A percentile compares a stretch with the other conserved stretches of the same genome.
Evolutionary conservation across 2,888 invertebrate genomes (phyloP).

Genomic region (Sericinus montela): DNA sequence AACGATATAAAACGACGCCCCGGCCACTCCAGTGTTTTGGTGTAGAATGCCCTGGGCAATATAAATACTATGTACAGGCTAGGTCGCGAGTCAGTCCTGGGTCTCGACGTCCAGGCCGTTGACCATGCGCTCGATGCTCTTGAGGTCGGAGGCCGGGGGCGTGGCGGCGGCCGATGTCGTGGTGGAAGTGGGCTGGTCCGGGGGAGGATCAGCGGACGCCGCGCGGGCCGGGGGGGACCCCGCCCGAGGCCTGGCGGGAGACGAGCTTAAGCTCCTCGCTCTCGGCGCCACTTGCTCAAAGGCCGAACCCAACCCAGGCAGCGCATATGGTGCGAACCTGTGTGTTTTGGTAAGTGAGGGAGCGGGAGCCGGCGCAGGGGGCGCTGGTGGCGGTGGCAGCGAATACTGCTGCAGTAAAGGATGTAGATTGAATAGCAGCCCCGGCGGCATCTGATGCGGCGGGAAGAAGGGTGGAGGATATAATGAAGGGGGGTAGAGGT

Average conservation of each 20-base stretch:
- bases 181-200: constrained; percentile 78
- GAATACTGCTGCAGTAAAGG: constrained; percentile 93
- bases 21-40: constrained; percentile 34
- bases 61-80: constrained; percentile 74
- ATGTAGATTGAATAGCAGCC: constrained; percentile 93
- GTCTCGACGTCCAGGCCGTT: constrained; percentile 95
- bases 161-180: constrained; percentile 72
- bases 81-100: constrained; percentile 66
- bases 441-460: constrained; percentile 88
- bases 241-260: constrained; percentile 69
- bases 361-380: constrained; percentile 82
- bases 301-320: constrained; percentile 89
- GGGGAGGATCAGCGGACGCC: constrained; percentile 72
- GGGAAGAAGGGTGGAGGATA: constrained; percentile 89
- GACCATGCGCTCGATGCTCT: constrained; percentile 98
- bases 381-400: constrained; percentile 82
- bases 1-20: constrained; percentile 71
- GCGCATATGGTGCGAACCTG: constrained; percentile 93
- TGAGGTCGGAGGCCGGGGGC: constrained; percentile 89
- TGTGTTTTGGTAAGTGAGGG: constrained; percentile 82
- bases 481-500: constrained; percentile 93
- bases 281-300: constrained; percentile 94
- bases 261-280: constrained; percentile 81
- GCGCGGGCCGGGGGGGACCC: constrained; percentile 69
- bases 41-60: constrained; percentile 35